phyloP scores from a whole-genome alignment of 2,113 vertebrate genomes.

The Sapajus apella region DNA sequence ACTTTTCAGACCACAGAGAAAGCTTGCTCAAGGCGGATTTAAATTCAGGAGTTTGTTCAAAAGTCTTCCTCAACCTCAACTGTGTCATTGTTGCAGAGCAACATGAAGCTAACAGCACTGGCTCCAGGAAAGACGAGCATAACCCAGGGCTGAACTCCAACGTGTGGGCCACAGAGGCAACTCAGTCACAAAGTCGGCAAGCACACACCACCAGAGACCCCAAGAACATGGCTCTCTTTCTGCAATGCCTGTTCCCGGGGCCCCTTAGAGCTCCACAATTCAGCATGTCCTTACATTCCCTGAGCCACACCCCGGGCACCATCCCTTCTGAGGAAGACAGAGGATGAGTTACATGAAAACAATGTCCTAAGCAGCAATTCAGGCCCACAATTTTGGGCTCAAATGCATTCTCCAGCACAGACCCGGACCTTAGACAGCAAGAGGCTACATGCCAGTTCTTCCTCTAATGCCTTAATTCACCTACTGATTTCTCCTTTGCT shows the following conservation, averaged over 20 bases:
- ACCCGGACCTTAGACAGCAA: slow-evolving; percentile 7
- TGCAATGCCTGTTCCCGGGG: rapidly evolving
- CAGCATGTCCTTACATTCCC: not conserved
- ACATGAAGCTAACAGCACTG: not conserved
- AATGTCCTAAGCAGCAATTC: not conserved
- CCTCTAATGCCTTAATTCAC: slow-evolving; percentile 33
- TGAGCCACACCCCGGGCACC: slow-evolving; percentile 24
- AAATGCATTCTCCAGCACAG: not conserved
- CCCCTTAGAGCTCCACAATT: rapidly evolving
- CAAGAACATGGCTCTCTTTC: rapidly evolving
- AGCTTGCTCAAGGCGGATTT: not conserved
- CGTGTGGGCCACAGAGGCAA: rapidly evolving
- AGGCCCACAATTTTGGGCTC: not conserved
- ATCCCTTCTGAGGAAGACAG: not conserved
- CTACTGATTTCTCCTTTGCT: slow-evolving; percentile 54
- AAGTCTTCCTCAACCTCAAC: not conserved
- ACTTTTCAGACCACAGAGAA: not conserved
- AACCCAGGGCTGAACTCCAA: rapidly evolving
- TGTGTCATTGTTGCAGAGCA: not conserved
- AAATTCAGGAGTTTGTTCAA: not conserved
- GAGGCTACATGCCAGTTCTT: not conserved
- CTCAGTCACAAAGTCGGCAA: not conserved
- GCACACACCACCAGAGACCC: rapidly evolving
- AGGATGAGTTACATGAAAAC: not conserved
- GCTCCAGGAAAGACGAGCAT: not conserved